Percentiles rank a stretch among this genome's conserved stretches.
These are phyloP conservation scores for Nomada fucata DNA, from an alignment of 2,888 invertebrate genomes.

Conservation along the genomic window DNA sequence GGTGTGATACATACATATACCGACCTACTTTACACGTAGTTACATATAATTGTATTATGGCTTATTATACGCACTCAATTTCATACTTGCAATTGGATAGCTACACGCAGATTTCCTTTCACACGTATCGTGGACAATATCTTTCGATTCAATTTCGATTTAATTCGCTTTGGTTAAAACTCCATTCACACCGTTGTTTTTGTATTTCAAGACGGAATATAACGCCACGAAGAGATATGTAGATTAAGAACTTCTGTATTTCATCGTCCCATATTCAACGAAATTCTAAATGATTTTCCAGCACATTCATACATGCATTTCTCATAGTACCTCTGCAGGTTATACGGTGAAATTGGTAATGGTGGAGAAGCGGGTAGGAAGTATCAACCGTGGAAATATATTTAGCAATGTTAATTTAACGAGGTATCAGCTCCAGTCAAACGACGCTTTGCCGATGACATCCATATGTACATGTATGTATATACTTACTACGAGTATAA, in stretches of 20 bases:
- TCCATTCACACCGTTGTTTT: background rate
- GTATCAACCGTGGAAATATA: conserved; percentile 29
- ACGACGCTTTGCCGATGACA: conserved; percentile 6
- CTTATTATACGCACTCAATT: conserved; percentile 51
- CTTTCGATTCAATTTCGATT: conserved; percentile 15
- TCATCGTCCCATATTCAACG: background rate
- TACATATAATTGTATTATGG: conserved; percentile 53
- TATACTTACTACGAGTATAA: background rate
- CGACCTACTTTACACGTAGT: conserved; percentile 55
- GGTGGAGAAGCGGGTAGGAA: conserved; percentile 1
- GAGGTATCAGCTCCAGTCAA: conserved; percentile 22
- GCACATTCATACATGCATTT: no score
- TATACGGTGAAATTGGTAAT: conserved; percentile 25
- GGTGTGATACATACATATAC: conserved; percentile 7
- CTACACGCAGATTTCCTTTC: conserved; percentile 39
- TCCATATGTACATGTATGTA: no score
- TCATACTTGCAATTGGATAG: conserved; percentile 43
- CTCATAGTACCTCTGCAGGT: conserved; percentile 13
- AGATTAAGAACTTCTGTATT: background rate
- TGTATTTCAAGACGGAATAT: background rate
- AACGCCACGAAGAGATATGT: background rate
- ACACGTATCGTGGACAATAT: conserved; percentile 15
- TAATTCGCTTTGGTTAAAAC: background rate
- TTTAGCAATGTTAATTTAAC: conserved; percentile 47
- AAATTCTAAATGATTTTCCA: background rate